Evolutionary conservation across 2,888 invertebrate species (phyloP), one percentile per base, ranked within the genome.

Genomic region (Oasisia sp.): DNA sequence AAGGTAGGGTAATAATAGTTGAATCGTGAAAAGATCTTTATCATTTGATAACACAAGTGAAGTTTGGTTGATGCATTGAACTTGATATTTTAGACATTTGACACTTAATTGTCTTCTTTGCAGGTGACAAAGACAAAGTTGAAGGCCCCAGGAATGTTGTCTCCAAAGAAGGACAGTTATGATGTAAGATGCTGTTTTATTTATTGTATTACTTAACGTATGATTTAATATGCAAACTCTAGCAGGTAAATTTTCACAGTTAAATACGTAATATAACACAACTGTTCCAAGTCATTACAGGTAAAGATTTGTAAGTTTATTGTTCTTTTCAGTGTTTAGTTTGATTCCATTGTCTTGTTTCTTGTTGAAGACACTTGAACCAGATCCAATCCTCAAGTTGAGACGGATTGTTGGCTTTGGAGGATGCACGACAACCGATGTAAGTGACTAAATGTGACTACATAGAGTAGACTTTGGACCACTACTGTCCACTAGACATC

Each of bases 401-500:
- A 95, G 95, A 89, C 94, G 95, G 93, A 95, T 96, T 91, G 95
- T 96, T 91, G 96, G 96, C 19, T 96, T 96, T 94, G 96, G 96
- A 74, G 96, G 96, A 27, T 94, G 94, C 89, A 94, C 95, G 27
- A 95, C 94, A 91, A 94, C 94, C 93, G 95, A 96, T 94, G 96
- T 96, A 93, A 95, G 95, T 92, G 38, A 38, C 38, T 38, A 38
- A 38, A 38, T 38, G 11, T 74, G 74, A 74, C 74, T 74, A 27
- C 19, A 27, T 19, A n/a, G n/a, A n/a, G 74, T 74, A 74, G 74
- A 74, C 9, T 74, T 27, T 74, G 19, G 14, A 74, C 27, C 74
- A 74, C 74, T 74, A 27, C 27, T 1, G 14, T 27, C 27, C 74
- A 74, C 74, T 74, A 27, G 5, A 27, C 27, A 27, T 74, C 74